These are phyloP conservation scores for Chloebia gouldiae DNA, from an alignment of 2,113 vertebrate species.

Conservation along the genomic window DNA sequence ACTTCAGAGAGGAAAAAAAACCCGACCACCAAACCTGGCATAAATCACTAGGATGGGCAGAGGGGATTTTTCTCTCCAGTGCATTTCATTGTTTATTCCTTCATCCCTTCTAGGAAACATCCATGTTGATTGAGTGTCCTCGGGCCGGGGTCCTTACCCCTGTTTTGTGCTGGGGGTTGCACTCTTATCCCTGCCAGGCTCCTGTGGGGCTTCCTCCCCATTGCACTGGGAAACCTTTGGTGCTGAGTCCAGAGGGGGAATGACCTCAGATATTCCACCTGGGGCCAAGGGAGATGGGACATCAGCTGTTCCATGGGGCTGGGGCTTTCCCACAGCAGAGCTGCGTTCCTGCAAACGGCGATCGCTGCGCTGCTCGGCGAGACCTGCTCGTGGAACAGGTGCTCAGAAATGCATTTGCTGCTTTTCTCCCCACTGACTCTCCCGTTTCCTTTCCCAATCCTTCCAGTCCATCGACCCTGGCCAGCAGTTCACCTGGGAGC, in stretches of 20 bases:
- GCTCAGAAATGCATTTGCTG: background rate
- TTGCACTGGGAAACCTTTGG: fast-evolving
- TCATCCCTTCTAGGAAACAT: background rate
- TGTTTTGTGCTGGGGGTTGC: background rate
- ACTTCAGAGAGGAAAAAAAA: background rate
- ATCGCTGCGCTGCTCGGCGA: fast-evolving
- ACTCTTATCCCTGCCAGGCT: background rate
- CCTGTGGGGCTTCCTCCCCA: fast-evolving
- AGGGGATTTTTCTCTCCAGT: background rate
- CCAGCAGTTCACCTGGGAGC: constrained; percentile 99
- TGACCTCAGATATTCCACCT: background rate
- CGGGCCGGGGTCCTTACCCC: background rate
- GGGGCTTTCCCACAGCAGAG: background rate
- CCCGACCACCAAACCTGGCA: background rate
- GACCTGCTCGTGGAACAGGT: fast-evolving
- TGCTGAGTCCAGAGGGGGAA: background rate
- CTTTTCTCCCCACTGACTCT: background rate
- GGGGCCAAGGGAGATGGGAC: background rate
- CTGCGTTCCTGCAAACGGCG: fast-evolving
- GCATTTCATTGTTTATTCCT: background rate
- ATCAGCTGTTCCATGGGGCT: fast-evolving
- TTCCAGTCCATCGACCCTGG: constrained; percentile 94
- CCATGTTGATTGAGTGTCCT: background rate
- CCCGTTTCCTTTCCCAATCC: background rate
- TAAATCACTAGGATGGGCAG: constrained; percentile 1